Evolutionary conservation across 2,797 vertebrate genomes (phyloP), one percentile per base, ranked within the genome.

Genomic region (Emys orbicularis): DNA sequence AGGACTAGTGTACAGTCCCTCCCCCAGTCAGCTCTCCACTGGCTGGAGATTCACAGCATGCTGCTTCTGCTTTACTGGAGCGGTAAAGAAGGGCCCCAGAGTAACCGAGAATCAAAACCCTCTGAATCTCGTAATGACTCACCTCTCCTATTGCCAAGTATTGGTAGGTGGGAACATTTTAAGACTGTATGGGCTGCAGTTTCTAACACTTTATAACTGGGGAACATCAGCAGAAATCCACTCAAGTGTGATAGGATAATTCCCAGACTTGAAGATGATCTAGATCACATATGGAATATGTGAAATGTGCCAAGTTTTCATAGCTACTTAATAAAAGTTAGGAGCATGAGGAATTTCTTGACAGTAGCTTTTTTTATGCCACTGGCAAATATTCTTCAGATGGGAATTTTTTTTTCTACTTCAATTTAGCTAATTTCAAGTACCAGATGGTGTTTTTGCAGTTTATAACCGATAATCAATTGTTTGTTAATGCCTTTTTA

Each of bases 381-480:
- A 44, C 95, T 61, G 25, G 74, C 31, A 1, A 87, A 86, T 81
- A 91, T 86, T 96, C 95, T 86, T 95, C 96, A 56, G 88, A 80
- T 59, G 52, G 87, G 72, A 84, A 79, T 76, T 94, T 65, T 91
- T 96, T 47, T 89, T 81, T 74, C 94, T 95, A 31, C 95, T 92
- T 59, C 44, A 8, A 59, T 86, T 84, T 65, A 94, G 96, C 93
- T 47, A 96, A 65, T 96, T 97, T 97, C 97, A 76, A 95, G 94
- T 97, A 95, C 90, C 98, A 98, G 98, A 97, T 98, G 98, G 98
- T 98, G 98, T 94, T 97, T 98, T 98, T 97, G 97, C 98, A 91
- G 97, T 97, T 98, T 97, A 97, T 97, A 98, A 97, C 97, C 87
- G 92, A 98, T 98, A 98, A 98, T 97, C 98, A 95, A 98, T 98